Conservation (phyloP, 2,888 invertebrate species). For the Caprella mutica region DNA sequence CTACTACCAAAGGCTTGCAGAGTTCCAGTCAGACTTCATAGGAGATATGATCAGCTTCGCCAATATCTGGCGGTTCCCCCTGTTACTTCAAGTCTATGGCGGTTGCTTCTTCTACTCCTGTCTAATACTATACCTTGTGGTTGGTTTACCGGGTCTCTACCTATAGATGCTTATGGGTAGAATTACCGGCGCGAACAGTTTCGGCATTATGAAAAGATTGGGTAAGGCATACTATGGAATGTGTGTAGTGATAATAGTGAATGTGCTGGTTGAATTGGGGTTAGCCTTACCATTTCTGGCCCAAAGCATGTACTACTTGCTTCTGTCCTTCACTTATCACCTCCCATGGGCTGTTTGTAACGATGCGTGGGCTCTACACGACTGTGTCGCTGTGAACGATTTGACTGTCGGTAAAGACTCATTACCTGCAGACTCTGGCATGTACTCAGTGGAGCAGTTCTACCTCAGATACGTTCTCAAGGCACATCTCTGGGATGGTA, state of each 20-base stretch:
- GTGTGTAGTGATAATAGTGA: background rate
- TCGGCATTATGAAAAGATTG: background rate
- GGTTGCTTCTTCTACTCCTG: background rate
- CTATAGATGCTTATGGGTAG: background rate
- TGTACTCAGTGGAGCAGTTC: background rate
- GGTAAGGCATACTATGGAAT: background rate
- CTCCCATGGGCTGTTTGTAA: slow-evolving; percentile 1
- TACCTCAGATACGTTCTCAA: background rate
- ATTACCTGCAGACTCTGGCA: background rate
- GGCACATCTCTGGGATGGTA: background rate
- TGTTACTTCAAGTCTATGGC: background rate
- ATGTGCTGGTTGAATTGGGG: background rate
- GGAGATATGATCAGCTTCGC: slow-evolving; percentile 1
- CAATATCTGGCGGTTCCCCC: slow-evolving; percentile 3
- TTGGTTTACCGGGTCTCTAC: background rate
- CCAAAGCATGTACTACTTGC: background rate
- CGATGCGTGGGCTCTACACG: background rate
- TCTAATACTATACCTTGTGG: background rate
- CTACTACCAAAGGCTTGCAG: too few species aligned
- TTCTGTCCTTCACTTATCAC: background rate
- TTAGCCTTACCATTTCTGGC: background rate
- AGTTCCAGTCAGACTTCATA: too few species aligned
- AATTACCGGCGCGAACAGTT: background rate
- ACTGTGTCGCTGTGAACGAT: background rate
- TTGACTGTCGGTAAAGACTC: background rate